Evolutionary conservation across 2,113 vertebrate genomes (phyloP).

Genomic region (Calcarius ornatus): DNA sequence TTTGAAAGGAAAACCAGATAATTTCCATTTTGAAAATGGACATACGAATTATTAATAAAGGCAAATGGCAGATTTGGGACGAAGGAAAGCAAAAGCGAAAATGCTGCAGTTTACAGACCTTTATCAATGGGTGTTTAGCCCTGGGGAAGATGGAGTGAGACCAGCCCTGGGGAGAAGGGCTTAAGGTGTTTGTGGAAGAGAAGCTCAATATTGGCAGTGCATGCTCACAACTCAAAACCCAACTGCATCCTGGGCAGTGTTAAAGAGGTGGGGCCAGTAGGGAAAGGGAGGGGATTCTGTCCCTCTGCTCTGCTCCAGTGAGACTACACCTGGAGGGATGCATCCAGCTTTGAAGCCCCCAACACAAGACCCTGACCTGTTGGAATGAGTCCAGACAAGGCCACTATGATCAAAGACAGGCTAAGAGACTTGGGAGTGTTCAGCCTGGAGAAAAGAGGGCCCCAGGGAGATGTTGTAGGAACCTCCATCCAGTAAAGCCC

Average conservation of each 20-base stretch:
- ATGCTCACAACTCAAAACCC: fast-evolving
- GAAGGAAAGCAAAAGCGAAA: neutral
- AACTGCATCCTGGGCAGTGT: fast-evolving
- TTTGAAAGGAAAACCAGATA: neutral
- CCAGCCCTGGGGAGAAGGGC: neutral
- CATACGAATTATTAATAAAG: neutral
- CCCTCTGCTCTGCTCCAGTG: neutral
- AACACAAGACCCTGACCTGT: neutral
- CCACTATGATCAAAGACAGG: too few relatives aligned
- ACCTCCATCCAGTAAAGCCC: neutral
- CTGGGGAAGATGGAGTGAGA: neutral
- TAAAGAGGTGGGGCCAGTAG: neutral
- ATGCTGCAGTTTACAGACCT: neutral
- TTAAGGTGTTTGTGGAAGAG: neutral
- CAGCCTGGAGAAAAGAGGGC: neutral
- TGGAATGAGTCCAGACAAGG: neutral
- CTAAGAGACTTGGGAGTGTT: neutral
- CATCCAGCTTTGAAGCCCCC: neutral
- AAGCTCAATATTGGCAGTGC: neutral
- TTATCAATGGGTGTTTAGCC: neutral
- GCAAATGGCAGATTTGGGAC: neutral
- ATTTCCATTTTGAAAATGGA: neutral
- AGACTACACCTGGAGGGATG: neutral
- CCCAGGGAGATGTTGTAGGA: neutral
- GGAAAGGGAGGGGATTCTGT: neutral